These are phyloP conservation scores for Chanos chanos DNA, from an alignment of 2,797 vertebrate genomes.

Conservation along the genomic window DNA sequence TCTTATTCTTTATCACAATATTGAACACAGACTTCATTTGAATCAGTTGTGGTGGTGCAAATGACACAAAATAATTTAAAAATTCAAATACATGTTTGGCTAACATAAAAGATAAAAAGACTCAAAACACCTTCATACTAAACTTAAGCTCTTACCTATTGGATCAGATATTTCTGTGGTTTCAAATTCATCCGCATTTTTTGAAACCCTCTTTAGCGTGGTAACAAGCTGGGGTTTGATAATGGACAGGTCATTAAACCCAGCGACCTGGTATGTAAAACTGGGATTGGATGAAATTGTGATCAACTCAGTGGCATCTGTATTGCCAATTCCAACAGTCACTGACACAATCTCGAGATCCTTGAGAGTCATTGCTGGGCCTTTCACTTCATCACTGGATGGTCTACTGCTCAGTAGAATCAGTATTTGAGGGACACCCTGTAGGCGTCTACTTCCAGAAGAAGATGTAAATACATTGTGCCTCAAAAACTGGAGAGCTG, in stretches of 20 bases:
- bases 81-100: neutral
- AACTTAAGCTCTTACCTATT: constrained; percentile 56
- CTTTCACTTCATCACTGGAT: constrained; percentile 77
- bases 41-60: too few species aligned
- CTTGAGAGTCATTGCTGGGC: constrained; percentile 74
- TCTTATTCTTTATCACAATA: too few species aligned
- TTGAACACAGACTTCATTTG: too few species aligned
- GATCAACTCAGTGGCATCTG: constrained; percentile 74
- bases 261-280: constrained; percentile 71
- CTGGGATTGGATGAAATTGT: constrained; percentile 75
- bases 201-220: constrained; percentile 49
- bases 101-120: neutral
- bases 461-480: constrained; percentile 78
- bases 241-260: constrained; percentile 68
- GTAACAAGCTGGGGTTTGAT: constrained; percentile 65
- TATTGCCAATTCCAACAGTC: constrained; percentile 76
- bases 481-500: constrained; percentile 82
- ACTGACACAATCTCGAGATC: constrained; percentile 73
- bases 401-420: constrained; percentile 76
- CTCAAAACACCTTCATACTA: neutral
- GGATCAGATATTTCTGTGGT: constrained; percentile 52
- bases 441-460: constrained; percentile 75
- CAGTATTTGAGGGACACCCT: constrained; percentile 82
- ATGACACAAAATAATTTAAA: too few species aligned
- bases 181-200: constrained; percentile 44